A percentile compares a stretch with the other conserved stretches of the same genome.
phyloP scores from a whole-genome alignment of 1,140 invertebrate species.

The honey bee (Apis mellifera) region Amel_HAv3.1 CM009945.2:3087501-3088000 shows the following conservation, averaged over 20 bases:
- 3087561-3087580: conserved; percentile 19
- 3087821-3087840: conserved; percentile 25
- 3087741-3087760: conserved; percentile 12
- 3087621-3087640: conserved; percentile 81
- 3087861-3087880: conserved; percentile 10
- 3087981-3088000: conserved; percentile 17
- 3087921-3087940: conserved; percentile 27
- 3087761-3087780: neutral
- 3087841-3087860: conserved; percentile 9
- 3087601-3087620: conserved; percentile 71
- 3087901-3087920: neutral
- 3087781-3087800: neutral
- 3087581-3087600: conserved; percentile 51
- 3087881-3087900: neutral
- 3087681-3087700: conserved; percentile 70
- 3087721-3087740: conserved; percentile 4
- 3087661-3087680: conserved; percentile 78
- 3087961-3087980: conserved; percentile 27
- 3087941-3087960: conserved; percentile 26
- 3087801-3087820: neutral
- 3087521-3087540: neutral
- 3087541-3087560: neutral
- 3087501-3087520: conserved; percentile 14
- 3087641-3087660: conserved; percentile 79
- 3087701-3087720: neutral